A percentile compares a stretch with the other conserved stretches of the same genome.
phyloP scores from a whole-genome alignment of 2,113 vertebrate genomes.

The Calyptomena viridis region DNA sequence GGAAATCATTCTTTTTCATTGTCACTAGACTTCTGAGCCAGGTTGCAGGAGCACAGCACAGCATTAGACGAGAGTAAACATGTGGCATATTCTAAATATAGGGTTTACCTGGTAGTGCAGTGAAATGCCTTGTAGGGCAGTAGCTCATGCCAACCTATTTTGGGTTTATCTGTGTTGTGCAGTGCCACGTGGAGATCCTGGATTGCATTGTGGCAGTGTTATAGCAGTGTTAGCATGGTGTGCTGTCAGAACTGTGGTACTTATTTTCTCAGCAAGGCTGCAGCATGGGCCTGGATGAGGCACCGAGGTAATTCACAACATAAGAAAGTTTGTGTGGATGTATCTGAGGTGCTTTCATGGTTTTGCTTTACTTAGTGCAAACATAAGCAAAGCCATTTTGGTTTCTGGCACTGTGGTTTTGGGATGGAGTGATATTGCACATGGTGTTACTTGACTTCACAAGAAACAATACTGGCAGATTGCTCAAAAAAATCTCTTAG shows the following conservation, averaged over 20 bases:
- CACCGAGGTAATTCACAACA: background rate
- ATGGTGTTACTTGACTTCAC: background rate
- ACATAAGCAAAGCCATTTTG: background rate
- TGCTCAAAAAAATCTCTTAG: background rate
- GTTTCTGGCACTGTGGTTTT: background rate
- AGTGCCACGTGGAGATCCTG: background rate
- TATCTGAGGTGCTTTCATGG: background rate
- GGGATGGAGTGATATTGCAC: background rate
- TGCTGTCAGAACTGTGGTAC: background rate
- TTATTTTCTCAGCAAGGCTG: background rate
- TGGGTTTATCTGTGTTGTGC: background rate
- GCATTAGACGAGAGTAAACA: background rate
- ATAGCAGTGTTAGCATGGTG: background rate
- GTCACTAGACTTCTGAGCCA: background rate
- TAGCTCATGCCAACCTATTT: background rate
- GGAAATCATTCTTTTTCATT: background rate
- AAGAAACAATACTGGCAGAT: background rate
- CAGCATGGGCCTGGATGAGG: background rate
- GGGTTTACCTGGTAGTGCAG: background rate
- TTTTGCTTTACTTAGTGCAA: background rate
- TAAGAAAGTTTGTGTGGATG: background rate
- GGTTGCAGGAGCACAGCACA: background rate
- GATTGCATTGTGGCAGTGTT: background rate
- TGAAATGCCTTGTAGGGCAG: background rate
- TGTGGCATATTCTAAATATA: background rate